phyloP scores from a whole-genome alignment of 2,888 invertebrate genomes.

The Agapetus fuscipes region DNA sequence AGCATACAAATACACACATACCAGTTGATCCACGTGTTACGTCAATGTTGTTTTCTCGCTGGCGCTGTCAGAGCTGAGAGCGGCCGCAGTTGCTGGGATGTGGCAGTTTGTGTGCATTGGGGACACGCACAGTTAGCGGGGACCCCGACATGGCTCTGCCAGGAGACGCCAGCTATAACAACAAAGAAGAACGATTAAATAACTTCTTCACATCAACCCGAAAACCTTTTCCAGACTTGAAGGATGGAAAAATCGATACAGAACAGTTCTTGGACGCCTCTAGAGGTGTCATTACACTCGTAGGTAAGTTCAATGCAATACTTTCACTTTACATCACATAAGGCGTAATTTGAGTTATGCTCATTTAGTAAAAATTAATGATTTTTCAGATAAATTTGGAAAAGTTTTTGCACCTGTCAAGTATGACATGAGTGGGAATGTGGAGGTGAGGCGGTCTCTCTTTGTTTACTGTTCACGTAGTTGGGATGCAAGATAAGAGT shows the following conservation, averaged over 20 bases:
- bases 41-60: too few species aligned
- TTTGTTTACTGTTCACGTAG: conserved; percentile 1
- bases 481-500: background rate
- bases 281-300: conserved; percentile 48
- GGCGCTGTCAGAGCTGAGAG: background rate
- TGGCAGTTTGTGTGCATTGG: too few species aligned
- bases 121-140: too few species aligned
- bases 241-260: conserved; percentile 49
- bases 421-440: conserved; percentile 68
- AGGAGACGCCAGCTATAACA: too few species aligned
- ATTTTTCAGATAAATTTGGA: conserved; percentile 62
- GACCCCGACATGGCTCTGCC: too few species aligned
- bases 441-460: conserved; percentile 45
- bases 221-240: conserved; percentile 41
- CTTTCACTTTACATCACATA: too few species aligned
- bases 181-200: too few species aligned
- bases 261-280: conserved; percentile 52
- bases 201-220: conserved; percentile 21
- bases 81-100: too few species aligned
- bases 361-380: too few species aligned
- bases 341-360: too few species aligned
- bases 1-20: too few species aligned
- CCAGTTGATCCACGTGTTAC: too few species aligned
- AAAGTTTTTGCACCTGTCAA: conserved; percentile 63
- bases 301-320: conserved; percentile 55